Base-by-base conservation (phyloP, 2,888 invertebrate species). In the Drosophila subquinaria region DNA sequence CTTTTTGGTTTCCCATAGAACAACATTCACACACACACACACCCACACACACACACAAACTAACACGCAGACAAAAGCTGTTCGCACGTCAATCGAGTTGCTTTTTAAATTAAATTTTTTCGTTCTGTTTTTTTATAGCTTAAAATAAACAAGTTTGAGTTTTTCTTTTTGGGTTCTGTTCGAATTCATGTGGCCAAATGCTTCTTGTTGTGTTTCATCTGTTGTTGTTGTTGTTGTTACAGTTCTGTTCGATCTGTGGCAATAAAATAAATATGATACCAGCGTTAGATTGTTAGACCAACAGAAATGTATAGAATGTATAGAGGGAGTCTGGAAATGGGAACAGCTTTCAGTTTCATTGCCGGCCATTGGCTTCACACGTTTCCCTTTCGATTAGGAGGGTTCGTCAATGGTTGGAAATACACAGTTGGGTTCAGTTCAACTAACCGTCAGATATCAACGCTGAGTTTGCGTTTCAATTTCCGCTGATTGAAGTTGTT, bases 401-500 rank as follows among this genome's bases (percentile, higher is more conserved):
- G 48, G 42, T 63, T 36, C 23, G 15, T 6, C 27, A 10, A 13
- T 47, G 40, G 20, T 23, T 56, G n/a, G 43, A 15, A 35, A n/a
- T n/a, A n/a, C n/a, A n/a, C n/a, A n/a, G n/a, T n/a, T 36, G 23
- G 30, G 69, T 52, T 51, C 2, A 0, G n/a, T 30, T 6, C 20
- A 1, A 11, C 11, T 9, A 13, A 30, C 20, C 10, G 40, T 1
- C 10, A 23, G 45, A 15, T 62, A 65, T 53, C 72, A 65, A 52
- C 40, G 59, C 52, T 60, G 57, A 61, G 79, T 70, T 71, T 69
- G 76, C 73, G 77, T 83, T 86, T 83, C 89, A 87, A 87, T 85
- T 85, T 87, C 85, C 79, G 88, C 73, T 89, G 84, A 87, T 89
- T 87, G 88, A 76, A 81, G 89, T 70, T 77, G 71, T 56, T 75